Conservation (phyloP, 2,888 invertebrate genomes). For the Lucinisca nassula region DNA sequence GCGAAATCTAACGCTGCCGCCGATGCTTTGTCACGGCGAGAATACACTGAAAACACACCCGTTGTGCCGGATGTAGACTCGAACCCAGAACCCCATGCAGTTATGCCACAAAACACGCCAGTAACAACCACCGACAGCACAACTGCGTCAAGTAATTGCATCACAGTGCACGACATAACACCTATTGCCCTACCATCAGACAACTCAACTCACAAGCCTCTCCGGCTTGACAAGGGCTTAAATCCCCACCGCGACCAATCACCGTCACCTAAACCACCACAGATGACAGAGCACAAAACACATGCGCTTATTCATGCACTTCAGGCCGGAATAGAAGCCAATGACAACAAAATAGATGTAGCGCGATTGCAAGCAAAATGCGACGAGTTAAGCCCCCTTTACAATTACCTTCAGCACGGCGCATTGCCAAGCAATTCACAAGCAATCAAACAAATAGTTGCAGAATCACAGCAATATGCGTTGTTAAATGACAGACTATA, state of each 20-base stretch:
- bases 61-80: not conserved
- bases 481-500: constrained; percentile 4
- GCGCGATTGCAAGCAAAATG: not conserved
- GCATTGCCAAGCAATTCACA: not conserved
- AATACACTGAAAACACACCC: not conserved
- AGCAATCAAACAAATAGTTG: not conserved
- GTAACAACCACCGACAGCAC: not conserved
- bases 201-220: no score
- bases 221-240: no score
- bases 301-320: not conserved
- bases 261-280: no score
- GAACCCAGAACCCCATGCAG: not conserved
- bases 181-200: no score
- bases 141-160: not conserved
- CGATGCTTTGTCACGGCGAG: not conserved
- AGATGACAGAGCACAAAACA: no score
- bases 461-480: constrained; percentile 6
- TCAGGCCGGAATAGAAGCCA: not conserved
- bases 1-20: not conserved
- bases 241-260: no score
- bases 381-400: not conserved
- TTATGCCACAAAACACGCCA: not conserved
- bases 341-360: not conserved
- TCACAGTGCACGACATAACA: not conserved
- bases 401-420: not conserved